Evolutionary conservation across 2,888 invertebrate genomes (phyloP), one percentile per base, ranked within the genome.

Genomic region (Ophonus ardosiacus): DNA sequence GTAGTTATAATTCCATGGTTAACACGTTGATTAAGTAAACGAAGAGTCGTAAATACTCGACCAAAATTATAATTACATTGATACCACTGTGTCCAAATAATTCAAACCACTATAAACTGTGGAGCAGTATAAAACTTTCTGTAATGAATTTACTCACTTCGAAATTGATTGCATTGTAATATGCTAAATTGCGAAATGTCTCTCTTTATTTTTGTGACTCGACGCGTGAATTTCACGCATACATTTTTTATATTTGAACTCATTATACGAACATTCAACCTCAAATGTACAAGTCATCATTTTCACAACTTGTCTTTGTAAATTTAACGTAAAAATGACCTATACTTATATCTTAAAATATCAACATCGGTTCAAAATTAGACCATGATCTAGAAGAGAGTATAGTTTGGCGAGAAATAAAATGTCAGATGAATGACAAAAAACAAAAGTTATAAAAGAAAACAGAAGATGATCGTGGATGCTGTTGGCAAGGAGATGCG

Each of bases 381-480:
- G 71, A 43, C 43, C 71, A 15, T 74, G 43, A 51, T 74, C 71
- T 43, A 15, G 40, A 74, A 21, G 10, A 24, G 68, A 15, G 15
- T 74, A 13, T 51, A 74, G 59, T 81, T 81, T 81, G 80, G 63
- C 80, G 43, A 43, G 18, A 43, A 24, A 40, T 63, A 43, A 81
- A 81, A 81, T 81, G 81, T 81, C 81, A 65, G n/a, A 18, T 61
- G 65, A 65, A 81, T 81, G 81, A 81, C 65, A 81, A 81, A 81
- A 81, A 81, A 31, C 24, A 74, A 17, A 51, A 74, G 21, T 51
- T 18, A 24, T 17, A 13, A 79, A 63, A 31, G 13, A 81, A 81
- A 81, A 61, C 81, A 61, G 40, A 57, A 79, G 13, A n/a, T 10
- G 13, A 78, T 24, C 6, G 38, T 15, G 40, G 59, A 38, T 61